phyloP scores from a whole-genome alignment of 2,888 invertebrate genomes.

The Pheosia gnoma region DNA sequence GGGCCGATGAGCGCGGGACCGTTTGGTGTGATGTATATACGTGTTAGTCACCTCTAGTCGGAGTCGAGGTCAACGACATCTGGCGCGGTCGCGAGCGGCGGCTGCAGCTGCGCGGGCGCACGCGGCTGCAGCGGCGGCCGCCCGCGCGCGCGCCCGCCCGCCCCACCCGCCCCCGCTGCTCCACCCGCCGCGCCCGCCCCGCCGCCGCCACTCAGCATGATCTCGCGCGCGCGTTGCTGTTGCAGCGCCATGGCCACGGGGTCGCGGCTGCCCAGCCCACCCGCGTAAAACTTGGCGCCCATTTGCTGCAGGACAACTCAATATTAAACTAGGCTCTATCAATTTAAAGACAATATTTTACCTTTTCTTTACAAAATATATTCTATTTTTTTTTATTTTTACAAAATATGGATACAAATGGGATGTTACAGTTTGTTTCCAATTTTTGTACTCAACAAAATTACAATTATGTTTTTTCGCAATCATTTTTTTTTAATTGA shows the following conservation, averaged over 20 bases:
- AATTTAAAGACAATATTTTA: background rate
- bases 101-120: slow-evolving; percentile 35
- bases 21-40: background rate
- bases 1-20: no score
- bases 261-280: slow-evolving; percentile 81
- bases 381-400: no score
- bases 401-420: no score
- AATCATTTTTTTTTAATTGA: no score
- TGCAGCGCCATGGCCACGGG: slow-evolving; percentile 79
- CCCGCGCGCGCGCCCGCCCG: slow-evolving; percentile 46
- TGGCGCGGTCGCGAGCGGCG: slow-evolving; percentile 26
- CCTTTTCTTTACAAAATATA: no score
- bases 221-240: slow-evolving; percentile 76
- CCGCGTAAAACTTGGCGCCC: slow-evolving; percentile 80
- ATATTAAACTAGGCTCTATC: background rate
- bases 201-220: slow-evolving; percentile 63
- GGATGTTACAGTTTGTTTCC: no score
- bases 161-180: slow-evolving; percentile 15
- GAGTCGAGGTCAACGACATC: slow-evolving; percentile 78
- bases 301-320: slow-evolving; percentile 46
- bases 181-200: slow-evolving; percentile 28
- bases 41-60: slow-evolving; percentile 44
- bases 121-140: slow-evolving; percentile 55
- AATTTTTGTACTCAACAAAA: no score
- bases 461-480: no score